Percentiles rank a stretch among this genome's conserved stretches.
Evolutionary conservation across 2,797 vertebrate genomes (phyloP).

Genomic region (Phataginus tricuspis): DNA sequence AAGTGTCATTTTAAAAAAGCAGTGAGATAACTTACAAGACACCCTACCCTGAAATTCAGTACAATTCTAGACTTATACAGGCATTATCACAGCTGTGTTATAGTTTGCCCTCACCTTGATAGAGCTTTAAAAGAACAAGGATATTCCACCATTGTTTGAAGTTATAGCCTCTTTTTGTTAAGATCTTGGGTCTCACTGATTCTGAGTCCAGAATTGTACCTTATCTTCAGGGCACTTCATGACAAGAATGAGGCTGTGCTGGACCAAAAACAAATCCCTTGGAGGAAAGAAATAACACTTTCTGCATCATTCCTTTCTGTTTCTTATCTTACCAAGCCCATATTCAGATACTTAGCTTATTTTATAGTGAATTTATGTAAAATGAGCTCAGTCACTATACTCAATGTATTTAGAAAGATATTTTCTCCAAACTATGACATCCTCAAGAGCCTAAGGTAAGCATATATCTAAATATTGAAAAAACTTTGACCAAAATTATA

Average conservation of each 20-base stretch:
- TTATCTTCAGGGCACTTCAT: slow-evolving; percentile 24
- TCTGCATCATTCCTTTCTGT: background rate
- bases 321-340: background rate
- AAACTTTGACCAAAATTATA: background rate
- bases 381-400: slow-evolving; percentile 1
- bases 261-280: slow-evolving; percentile 23
- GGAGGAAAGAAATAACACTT: slow-evolving; percentile 38
- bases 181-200: background rate
- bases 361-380: slow-evolving; percentile 22
- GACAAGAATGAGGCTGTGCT: slow-evolving; percentile 2
- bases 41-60: background rate
- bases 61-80: slow-evolving; percentile 5
- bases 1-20: background rate
- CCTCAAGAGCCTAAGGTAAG: slow-evolving; percentile 34
- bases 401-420: slow-evolving; percentile 19
- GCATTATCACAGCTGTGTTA: background rate
- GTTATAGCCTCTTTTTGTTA: background rate
- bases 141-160: slow-evolving; percentile 53
- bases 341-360: slow-evolving; percentile 25
- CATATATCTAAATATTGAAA: slow-evolving; percentile 41
- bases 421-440: slow-evolving; percentile 20
- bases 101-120: background rate
- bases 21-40: background rate
- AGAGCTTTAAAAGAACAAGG: slow-evolving; percentile 16
- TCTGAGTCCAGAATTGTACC: slow-evolving; percentile 27